phyloP scores from a whole-genome alignment of 2,113 vertebrate species.

The Chloropsis hardwickii region DNA sequence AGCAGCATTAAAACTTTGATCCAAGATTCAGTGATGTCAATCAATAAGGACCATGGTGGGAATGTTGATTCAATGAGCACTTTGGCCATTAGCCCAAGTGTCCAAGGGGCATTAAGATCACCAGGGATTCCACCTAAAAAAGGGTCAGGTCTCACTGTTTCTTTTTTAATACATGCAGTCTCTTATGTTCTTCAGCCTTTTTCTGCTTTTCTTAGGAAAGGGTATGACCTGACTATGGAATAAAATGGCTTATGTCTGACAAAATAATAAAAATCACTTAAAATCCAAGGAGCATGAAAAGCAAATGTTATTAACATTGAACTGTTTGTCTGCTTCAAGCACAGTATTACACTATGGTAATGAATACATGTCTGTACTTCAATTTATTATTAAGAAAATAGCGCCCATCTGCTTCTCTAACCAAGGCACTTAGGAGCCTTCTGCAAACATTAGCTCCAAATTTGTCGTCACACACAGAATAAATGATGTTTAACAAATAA shows the following conservation, averaged over 20 bases:
- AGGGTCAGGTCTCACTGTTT: neutral
- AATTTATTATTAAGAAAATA: neutral
- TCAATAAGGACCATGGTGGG: neutral
- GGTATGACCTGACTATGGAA: neutral
- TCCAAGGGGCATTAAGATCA: neutral
- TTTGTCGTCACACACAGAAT: neutral
- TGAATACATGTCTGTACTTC: neutral
- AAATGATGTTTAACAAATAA: neutral
- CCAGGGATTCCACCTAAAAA: neutral
- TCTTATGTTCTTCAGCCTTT: neutral
- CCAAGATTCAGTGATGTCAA: neutral
- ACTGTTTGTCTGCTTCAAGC: neutral
- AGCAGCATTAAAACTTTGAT: neutral
- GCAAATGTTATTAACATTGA: neutral
- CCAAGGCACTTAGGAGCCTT: neutral
- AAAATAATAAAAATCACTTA: neutral
- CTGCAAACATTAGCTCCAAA: neutral
- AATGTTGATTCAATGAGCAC: neutral
- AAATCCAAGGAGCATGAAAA: neutral
- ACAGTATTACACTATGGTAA: neutral
- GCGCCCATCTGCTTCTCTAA: neutral
- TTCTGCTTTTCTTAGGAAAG: neutral
- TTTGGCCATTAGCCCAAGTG: neutral
- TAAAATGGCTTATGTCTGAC: neutral
- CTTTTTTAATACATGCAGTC: neutral